phyloP scores from a whole-genome alignment of 2,113 vertebrate genomes.

The Crocuta crocuta region DNA sequence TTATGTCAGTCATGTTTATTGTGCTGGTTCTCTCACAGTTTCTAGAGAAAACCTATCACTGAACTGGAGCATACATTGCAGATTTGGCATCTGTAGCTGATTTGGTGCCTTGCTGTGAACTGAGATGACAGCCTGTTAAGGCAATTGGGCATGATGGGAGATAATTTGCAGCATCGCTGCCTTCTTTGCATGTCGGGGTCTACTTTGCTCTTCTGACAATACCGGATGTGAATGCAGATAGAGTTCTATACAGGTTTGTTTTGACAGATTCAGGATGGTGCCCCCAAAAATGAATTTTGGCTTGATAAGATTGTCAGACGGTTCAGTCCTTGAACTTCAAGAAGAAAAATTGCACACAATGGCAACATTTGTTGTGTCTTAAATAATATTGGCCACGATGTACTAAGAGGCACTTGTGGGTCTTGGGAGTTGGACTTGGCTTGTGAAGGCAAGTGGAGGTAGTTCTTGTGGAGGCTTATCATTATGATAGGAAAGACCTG shows the following conservation, averaged over 20 bases:
- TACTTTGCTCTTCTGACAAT: not conserved
- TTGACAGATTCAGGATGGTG: not conserved
- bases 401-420: not conserved
- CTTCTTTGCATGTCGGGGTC: not conserved
- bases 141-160: not conserved
- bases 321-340: not conserved
- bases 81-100: not conserved
- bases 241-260: not conserved
- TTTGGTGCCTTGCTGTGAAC: not conserved
- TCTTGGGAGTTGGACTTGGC: not conserved
- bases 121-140: not conserved
- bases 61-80: not conserved
- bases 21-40: not conserved
- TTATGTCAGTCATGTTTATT: not conserved
- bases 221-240: not conserved
- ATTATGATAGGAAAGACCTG: not conserved
- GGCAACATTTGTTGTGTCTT: not conserved
- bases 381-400: not conserved
- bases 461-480: not conserved
- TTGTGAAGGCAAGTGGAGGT: not conserved
- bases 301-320: not conserved
- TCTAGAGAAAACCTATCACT: not conserved
- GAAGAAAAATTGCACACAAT: not conserved
- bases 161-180: not conserved
- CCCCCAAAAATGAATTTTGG: not conserved